Percentiles rank a stretch among this genome's conserved stretches.
phyloP scores from a whole-genome alignment of 2,797 vertebrate species.

The Micropoecilia bifurca region DNA sequence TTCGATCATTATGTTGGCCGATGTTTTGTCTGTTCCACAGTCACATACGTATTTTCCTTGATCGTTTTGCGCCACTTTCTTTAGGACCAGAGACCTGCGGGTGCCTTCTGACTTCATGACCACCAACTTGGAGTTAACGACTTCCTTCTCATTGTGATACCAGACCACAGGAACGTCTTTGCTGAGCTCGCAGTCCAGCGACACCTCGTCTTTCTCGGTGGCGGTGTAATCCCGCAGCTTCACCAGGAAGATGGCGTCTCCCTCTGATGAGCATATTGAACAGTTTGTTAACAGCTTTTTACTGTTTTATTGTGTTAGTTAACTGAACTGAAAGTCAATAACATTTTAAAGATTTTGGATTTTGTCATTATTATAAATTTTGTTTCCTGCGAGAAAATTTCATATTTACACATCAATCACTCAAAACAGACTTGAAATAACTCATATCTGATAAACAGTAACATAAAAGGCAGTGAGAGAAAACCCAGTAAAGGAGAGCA shows the following conservation, averaged over 20 bases:
- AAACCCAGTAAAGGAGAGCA: neutral
- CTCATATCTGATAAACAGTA: neutral
- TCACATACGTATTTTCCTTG: constrained; percentile 92
- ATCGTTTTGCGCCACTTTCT: constrained; percentile 87
- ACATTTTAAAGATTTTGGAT: neutral
- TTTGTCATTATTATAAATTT: neutral
- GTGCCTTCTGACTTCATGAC: constrained; percentile 87
- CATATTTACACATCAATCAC: neutral
- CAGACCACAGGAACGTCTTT: constrained; percentile 97
- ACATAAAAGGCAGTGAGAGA: neutral
- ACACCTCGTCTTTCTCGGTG: constrained; percentile 93
- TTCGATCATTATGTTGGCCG: constrained; percentile 85
- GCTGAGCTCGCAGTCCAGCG: constrained; percentile 92
- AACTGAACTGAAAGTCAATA: neutral
- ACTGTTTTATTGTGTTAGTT: neutral
- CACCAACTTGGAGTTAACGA: constrained; percentile 88
- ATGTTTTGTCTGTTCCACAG: constrained; percentile 94
- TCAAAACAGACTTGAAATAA: neutral
- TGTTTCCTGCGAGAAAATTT: neutral
- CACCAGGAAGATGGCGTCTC: constrained; percentile 91
- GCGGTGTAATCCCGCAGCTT: constrained; percentile 95
- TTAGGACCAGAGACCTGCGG: constrained; percentile 88
- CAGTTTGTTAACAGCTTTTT: neutral
- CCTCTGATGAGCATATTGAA: constrained; percentile 80
- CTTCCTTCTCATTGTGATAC: constrained; percentile 90